Evolutionary conservation across 2,888 invertebrate genomes (phyloP), one percentile per base, ranked within the genome.

Genomic region (Tetropium fuscum): DNA sequence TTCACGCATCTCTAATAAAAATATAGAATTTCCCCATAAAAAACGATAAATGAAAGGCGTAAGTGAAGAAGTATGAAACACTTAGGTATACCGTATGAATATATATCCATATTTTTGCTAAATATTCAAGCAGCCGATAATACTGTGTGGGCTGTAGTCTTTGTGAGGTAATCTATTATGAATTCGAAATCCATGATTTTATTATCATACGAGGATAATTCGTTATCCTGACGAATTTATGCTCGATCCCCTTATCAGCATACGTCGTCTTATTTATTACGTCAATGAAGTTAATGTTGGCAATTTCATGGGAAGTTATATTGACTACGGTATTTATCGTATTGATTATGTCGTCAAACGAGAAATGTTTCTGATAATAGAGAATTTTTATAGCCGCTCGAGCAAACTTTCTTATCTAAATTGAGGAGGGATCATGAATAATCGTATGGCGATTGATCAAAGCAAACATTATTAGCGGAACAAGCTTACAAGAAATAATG

Each of bases 341-440:
- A 41, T 40, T 43, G 53, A 53, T 53, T 53, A 41, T 41, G 53
- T 53, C 53, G 41, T 53, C 41, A 53, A 43, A 19, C 53, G 32
- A 53, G 53, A 53, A 53, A 43, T 44, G 43, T 43, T 25, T 20
- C 30, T 13, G 53, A 53, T 53, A 53, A 43, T 53, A 43, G 25
- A 32, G 43, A 30, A 43, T 43, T 53, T 53, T 43, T 43, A 43
- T 43, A 20, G 32, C 16, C 11, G 11, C 10, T 3, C 20, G 19
- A 18, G 16, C 18, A 13, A 25, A 32, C 18, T 6, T 6, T 16
- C 43, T 53, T 53, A 53, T 53, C 53, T 53, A 43, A 53, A 53
- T 43, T 34, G 30, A 40, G 43, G 43, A 19, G 32, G 27, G 34
- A 11, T 43, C 53, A 53, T 43, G 53, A 34, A 49, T 49, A 49